Base-by-base conservation (phyloP, 2,797 vertebrate genomes). In the Xerus rutilus region DNA sequence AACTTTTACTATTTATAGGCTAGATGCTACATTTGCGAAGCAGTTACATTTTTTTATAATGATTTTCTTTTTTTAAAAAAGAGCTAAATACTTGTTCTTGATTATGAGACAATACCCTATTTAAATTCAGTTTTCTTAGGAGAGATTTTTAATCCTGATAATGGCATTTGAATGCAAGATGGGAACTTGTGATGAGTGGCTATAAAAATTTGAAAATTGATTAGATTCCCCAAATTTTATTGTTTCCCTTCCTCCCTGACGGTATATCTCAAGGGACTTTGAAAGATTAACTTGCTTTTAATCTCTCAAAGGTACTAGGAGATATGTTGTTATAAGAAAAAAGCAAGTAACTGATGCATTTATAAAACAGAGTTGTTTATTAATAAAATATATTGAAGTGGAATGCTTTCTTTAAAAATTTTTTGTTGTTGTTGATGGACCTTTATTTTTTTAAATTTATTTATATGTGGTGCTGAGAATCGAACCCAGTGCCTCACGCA, bases 121-220 rank as follows among this genome's bases (percentile, higher is more conserved):
- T 94, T 72, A 79, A 91, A 57, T 93, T 96, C 32, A 86, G 3
- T 64, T 89, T 67, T 85, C 2, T 54, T 59, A 73, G 43, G 32
- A 86, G 47, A 87, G n/a, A 3, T 64, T 95, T 94, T 92, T 35
- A 92, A 59, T 82, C 5, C 59, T n/a, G 30, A n/a, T 43, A 30
- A 90, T 88, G 47, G 30, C 20, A 32, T 97, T 72, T 93, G 78
- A 94, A 62, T 96, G 8, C 4, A 86, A 82, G 57, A 67, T 88
- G 59, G 67, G 30, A 54, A 62, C 52, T 93, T 90, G 49, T 69
- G 86, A 88, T 94, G 28, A 95, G 78, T 92, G 45, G 6, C 18
- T 83, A 12, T 92, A 85, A 94, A 91, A 92, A 85, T 88, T 93
- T 86, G 72, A 96, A 93, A 94, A 94, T 23, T 93, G 90, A 62